These are phyloP conservation scores for Stegastes partitus DNA, from an alignment of 2,113 vertebrate genomes.

Conservation along the genomic window DNA sequence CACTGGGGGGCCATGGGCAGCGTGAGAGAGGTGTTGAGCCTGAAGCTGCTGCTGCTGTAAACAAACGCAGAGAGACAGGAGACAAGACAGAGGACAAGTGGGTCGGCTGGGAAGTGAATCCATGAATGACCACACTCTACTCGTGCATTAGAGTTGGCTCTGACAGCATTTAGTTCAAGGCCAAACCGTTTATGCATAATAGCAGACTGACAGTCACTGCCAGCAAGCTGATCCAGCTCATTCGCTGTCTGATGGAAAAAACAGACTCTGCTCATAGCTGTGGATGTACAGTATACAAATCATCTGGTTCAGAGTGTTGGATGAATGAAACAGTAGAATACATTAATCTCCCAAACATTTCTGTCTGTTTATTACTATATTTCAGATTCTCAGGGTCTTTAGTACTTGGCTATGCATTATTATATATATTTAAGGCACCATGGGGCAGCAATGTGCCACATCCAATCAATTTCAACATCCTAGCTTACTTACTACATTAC, in stretches of 20 bases:
- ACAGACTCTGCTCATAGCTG: constrained; percentile 12
- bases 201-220: constrained; percentile 46
- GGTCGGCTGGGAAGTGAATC: constrained; percentile 80
- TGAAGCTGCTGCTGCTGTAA: constrained; percentile 98
- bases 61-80: constrained; percentile 66
- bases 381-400: no score
- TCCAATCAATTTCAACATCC: no score
- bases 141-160: constrained; percentile 51
- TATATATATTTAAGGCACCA: no score
- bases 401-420: no score
- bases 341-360: no score
- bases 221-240: constrained; percentile 57
- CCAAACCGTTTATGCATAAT: constrained; percentile 68
- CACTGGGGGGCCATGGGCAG: constrained; percentile 93
- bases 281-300: background rate
- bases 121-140: constrained; percentile 48
- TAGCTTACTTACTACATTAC: no score
- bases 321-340: background rate
- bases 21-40: constrained; percentile 97
- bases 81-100: constrained; percentile 80
- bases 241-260: constrained; percentile 17
- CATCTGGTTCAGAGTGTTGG: background rate
- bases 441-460: no score
- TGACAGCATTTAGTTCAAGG: constrained; percentile 48
- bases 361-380: no score